phyloP scores from a whole-genome alignment of 2,797 vertebrate genomes.

The Falco novaeseelandiae region DNA sequence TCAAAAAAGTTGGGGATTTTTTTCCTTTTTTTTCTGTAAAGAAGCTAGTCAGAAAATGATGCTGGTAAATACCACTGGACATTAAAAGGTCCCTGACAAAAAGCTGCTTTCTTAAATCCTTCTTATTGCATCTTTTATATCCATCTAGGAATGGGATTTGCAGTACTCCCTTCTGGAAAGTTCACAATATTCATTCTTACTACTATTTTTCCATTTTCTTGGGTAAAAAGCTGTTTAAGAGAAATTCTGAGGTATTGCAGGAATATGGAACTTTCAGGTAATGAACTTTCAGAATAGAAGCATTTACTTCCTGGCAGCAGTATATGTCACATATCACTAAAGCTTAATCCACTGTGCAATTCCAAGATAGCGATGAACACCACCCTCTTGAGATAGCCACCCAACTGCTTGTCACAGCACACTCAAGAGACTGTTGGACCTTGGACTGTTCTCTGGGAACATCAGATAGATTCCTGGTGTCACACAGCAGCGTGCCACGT shows the following conservation, averaged over 20 bases:
- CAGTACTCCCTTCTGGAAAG: background rate
- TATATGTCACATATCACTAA: background rate
- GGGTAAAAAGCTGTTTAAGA: background rate
- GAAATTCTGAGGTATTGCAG: background rate
- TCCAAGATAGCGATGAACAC: background rate
- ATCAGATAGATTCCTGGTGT: background rate
- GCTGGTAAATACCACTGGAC: conserved; percentile 28
- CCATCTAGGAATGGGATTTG: conserved; percentile 35
- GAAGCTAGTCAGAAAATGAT: background rate
- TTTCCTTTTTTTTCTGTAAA: background rate
- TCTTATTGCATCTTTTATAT: conserved; percentile 28
- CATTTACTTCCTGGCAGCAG: background rate
- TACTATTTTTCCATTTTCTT: background rate
- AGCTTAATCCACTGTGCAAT: background rate
- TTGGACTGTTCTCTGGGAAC: background rate
- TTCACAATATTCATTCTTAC: background rate
- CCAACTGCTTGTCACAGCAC: background rate
- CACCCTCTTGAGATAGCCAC: background rate
- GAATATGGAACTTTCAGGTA: background rate
- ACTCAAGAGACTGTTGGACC: background rate
- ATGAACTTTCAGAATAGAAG: background rate
- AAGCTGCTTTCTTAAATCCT: conserved; percentile 43
- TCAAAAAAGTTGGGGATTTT: background rate
- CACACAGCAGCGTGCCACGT: fast-evolving
- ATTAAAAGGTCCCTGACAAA: conserved; percentile 46